Base-by-base conservation (phyloP, 2,888 invertebrate genomes). In the Limnephilus marmoratus region DNA sequence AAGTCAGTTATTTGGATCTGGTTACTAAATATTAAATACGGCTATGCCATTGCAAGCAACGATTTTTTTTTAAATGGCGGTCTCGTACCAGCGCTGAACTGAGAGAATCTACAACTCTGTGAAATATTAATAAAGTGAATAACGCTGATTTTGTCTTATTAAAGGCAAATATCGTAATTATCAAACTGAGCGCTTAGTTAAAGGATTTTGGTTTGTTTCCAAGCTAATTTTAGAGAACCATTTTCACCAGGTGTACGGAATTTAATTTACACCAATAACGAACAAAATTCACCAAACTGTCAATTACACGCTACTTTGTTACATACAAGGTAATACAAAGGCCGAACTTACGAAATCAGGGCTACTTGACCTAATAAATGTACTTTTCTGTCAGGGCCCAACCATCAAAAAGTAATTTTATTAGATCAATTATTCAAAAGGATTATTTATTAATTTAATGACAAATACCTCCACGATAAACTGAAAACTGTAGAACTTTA, bases 301-400 rank as follows among this genome's bases (percentile, higher is more conserved):
- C 88, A 88, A 80, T 80, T 88, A 68, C 31, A 80, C 88, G 15
- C 11, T 1, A n/a, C 80, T 80, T 88, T 68, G 37, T 80, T 80
- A 53, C 53, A 3, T 49, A 18, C 18, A 9, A 68, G 2, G 24
- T 24, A 68, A 68, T 68, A 68, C 68, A 68, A 68, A n/a, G 68
- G 68, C n/a, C 24, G 68, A 24, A n/a, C 68, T 68, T 24, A 7
- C 5, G 24, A 68, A 68, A 18, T 68, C 68, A 24, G 18, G 68
- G 24, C 24, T 7, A 68, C 68, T n/a, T 24, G 24, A 68, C 24
- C 9, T 68, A n/a, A 24, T 49, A 13, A 49, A 15, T 49, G 12
- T 49, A 49, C 15, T 49, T 49, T 15, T 1, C 12, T 12, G 45
- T 45, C 12, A 12, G 45, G 45, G 45, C 45, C 45, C 12, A 45